phyloP scores from a whole-genome alignment of 2,113 vertebrate genomes.

The Vidua chalybeata region DNA sequence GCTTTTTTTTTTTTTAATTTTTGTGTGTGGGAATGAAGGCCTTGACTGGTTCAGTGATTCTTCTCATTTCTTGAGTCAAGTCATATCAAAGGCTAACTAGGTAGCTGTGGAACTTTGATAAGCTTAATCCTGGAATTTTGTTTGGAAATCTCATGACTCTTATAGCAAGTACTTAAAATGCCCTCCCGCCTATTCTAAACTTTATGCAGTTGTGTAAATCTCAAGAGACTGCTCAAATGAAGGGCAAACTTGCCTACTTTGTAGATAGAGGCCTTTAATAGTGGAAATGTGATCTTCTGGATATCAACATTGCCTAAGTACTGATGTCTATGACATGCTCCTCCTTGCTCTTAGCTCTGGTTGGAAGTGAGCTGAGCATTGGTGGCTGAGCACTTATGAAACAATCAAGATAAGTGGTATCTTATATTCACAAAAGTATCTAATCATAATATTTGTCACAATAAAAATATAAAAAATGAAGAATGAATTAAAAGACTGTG shows the following conservation, averaged over 20 bases:
- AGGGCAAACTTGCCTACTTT: neutral
- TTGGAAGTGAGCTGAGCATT: neutral
- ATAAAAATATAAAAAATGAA: neutral
- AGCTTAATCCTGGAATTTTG: neutral
- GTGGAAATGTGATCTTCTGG: neutral
- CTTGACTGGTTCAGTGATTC: neutral
- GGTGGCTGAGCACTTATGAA: neutral
- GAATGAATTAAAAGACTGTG: neutral
- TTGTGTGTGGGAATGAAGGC: neutral
- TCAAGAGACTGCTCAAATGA: neutral
- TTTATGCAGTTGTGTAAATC: neutral
- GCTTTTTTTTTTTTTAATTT: neutral
- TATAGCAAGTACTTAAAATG: neutral
- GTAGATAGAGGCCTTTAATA: neutral
- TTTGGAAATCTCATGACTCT: neutral
- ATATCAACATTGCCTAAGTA: neutral
- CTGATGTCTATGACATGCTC: fast-evolving
- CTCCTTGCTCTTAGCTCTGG: neutral
- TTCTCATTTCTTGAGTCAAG: neutral
- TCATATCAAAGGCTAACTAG: neutral
- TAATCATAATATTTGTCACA: neutral
- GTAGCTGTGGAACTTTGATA: neutral
- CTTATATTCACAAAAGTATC: neutral
- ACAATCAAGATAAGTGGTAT: neutral
- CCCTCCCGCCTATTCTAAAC: neutral